Base-by-base conservation (phyloP, 2,797 vertebrate genomes). In the Tokudaia muenninki region DNA sequence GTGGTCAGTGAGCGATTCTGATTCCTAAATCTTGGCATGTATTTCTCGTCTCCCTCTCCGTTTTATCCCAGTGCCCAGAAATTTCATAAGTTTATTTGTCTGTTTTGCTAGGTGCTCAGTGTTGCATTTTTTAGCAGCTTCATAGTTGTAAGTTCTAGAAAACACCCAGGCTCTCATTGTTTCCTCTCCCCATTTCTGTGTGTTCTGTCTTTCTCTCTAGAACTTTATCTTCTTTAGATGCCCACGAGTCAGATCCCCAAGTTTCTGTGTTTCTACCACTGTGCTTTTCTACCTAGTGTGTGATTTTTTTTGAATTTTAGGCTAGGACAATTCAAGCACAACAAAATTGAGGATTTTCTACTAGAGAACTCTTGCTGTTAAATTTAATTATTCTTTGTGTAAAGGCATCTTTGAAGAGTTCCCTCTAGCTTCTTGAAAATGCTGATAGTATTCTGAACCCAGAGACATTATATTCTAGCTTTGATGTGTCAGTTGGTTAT, bases 251-350 rank as follows among this genome's bases (percentile, higher is more conserved):
- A 37, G 29, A 37, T 26, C 31, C 82, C 16, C 55, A 17, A 37
- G 37, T 88, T 97, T 41, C 17, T 89, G 0, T 87, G 78, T 90
- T 96, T 94, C 55, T 79, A 2, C 37, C 55, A 88, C 65, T 72
- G 4, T 93, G 47, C 47, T 94, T 88, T 94, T 70, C 52, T 72
- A 34, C 55, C 57, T 89, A 65, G 59, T n/a, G 8, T 24, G 12
- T 22, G 19, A 24, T 57, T n/a, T 52, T 37, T 90, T 11, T 29
- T 19, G 61, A 4, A 26, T 78, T 89, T 92, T 55, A 90, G 41
- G 16, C 8, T 44, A 90, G 65, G 75, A 19, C 21, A 96, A 94
- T 96, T 44, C 74, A 96, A 96, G 31, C 22, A 91, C 37, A 79
- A n/a, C 14, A 22, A 90, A 63, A 93, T 91, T 95, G 9, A 90